phyloP scores from a whole-genome alignment of 2,888 invertebrate genomes.

The Agrotis segetum region DNA sequence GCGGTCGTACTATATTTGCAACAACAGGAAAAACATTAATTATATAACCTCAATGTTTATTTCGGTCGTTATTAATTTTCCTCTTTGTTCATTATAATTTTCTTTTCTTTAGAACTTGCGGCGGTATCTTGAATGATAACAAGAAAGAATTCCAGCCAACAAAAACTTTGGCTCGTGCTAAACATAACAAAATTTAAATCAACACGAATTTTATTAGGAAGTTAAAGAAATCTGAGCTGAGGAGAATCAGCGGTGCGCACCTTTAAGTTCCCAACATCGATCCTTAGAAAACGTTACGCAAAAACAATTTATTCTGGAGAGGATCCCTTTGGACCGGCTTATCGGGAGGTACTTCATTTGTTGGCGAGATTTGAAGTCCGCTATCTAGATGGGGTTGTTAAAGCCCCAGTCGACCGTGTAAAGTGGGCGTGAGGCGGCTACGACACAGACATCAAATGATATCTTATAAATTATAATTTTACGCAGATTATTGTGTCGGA shows the following conservation, averaged over 20 bases:
- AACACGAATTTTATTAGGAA: conserved; percentile 55
- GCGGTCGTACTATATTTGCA: conserved; percentile 32
- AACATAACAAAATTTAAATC: conserved; percentile 60
- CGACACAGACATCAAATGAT: conserved; percentile 58
- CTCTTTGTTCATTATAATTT: conserved; percentile 26
- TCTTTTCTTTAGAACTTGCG: conserved; percentile 26
- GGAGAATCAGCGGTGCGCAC: conserved; percentile 57
- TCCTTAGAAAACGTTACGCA: conserved; percentile 55
- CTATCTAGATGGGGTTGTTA: conserved; percentile 63
- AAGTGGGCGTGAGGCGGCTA: conserved; percentile 35
- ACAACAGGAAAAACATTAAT: conserved; percentile 41
- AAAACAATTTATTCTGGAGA: conserved; percentile 64
- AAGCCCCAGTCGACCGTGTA: conserved; percentile 35
- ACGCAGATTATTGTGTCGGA: conserved; percentile 42
- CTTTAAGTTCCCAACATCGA: conserved; percentile 61
- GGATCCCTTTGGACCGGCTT: conserved; percentile 62
- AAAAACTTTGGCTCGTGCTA: conserved; percentile 38
- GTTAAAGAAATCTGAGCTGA: conserved; percentile 54
- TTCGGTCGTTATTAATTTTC: conserved; percentile 12
- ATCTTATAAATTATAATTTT: conserved; percentile 63
- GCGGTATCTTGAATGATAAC: conserved; percentile 32
- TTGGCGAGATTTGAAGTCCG: conserved; percentile 68
- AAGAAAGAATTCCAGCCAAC: conserved; percentile 28
- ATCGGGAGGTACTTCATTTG: conserved; percentile 71
- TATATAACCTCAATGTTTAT: conserved; percentile 36